A percentile compares a stretch with the other conserved stretches of the same genome.
Evolutionary conservation across 2,797 vertebrate species (phyloP).

Genomic region (Rhodeus uyekii): DNA sequence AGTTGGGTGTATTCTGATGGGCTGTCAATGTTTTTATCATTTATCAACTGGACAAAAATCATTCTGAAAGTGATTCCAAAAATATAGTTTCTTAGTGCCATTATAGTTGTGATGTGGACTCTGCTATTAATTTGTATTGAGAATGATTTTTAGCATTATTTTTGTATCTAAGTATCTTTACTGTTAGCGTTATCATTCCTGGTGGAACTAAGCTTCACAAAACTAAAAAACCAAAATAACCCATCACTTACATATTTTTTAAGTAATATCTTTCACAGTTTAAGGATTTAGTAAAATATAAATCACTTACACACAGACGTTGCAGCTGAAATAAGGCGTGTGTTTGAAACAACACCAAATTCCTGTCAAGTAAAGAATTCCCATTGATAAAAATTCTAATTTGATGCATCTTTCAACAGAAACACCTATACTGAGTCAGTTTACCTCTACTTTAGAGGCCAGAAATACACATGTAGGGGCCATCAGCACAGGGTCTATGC

Average conservation of each 20-base stretch:
- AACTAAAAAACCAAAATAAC: neutral
- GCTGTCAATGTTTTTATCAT: neutral
- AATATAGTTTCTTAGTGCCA: neutral
- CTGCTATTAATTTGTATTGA: neutral
- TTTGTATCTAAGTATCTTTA: no score
- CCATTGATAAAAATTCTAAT: conserved; percentile 32
- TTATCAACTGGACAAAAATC: no score
- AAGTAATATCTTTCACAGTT: neutral
- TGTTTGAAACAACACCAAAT: conserved; percentile 99
- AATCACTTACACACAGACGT: conserved; percentile 97
- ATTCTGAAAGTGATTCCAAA: neutral
- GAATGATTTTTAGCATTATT: neutral
- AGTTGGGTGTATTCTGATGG: neutral
- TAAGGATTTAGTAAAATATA: neutral
- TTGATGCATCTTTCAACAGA: neutral
- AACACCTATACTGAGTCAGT: neutral
- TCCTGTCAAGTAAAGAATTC: conserved; percentile 77
- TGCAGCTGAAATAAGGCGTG: conserved; percentile 95
- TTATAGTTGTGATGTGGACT: neutral
- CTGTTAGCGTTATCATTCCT: neutral
- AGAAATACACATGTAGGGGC: conserved; percentile 99
- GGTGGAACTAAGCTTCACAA: neutral
- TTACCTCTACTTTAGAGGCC: conserved; percentile 99
- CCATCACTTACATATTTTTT: neutral
- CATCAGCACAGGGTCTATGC: conserved; percentile 99